Evolutionary conservation across 2,888 invertebrate species (phyloP).

Genomic region (Drosophila mettleri): DNA sequence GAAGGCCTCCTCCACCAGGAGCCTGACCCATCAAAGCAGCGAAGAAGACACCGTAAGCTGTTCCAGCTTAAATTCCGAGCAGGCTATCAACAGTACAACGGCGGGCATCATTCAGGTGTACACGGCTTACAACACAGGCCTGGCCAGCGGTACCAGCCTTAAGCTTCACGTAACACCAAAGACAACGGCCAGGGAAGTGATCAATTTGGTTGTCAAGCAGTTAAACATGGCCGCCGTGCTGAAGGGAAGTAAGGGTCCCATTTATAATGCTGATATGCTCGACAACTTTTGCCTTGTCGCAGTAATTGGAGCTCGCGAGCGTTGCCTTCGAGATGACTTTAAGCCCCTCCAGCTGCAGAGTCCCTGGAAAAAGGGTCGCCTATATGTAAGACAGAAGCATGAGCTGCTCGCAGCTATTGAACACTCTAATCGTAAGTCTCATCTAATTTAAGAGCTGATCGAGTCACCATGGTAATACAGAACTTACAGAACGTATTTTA

Average conservation of each 20-base stretch:
- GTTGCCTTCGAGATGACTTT: constrained; percentile 97
- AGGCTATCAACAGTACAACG: constrained; percentile 21
- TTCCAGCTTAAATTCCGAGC: constrained; percentile 70
- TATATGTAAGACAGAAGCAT: constrained; percentile 96
- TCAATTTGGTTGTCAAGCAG: constrained; percentile 97
- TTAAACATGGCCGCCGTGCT: constrained; percentile 96
- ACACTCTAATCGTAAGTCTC: constrained; percentile 93
- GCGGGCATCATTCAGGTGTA: constrained; percentile 90
- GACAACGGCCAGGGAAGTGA: constrained; percentile 97
- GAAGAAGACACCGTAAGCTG: constrained; percentile 80
- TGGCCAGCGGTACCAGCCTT: constrained; percentile 96
- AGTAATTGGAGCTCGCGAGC: constrained; percentile 96
- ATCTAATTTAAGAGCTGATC: constrained; percentile 79
- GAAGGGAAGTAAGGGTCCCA: constrained; percentile 94
- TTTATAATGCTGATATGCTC: constrained; percentile 92
- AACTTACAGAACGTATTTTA: neutral
- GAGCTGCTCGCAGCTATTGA: constrained; percentile 95
- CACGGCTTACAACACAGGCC: constrained; percentile 97
- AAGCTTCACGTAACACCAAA: constrained; percentile 96
- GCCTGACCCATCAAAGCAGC: constrained; percentile 77
- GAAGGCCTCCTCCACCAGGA: constrained; percentile 74
- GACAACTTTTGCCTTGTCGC: constrained; percentile 97
- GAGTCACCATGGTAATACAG: too few species aligned
- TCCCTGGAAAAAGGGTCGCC: constrained; percentile 97
- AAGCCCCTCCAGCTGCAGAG: constrained; percentile 96